These are phyloP conservation scores for Psammodynastes pulverulentus DNA, from an alignment of 2,113 vertebrate genomes.

Conservation along the genomic window DNA sequence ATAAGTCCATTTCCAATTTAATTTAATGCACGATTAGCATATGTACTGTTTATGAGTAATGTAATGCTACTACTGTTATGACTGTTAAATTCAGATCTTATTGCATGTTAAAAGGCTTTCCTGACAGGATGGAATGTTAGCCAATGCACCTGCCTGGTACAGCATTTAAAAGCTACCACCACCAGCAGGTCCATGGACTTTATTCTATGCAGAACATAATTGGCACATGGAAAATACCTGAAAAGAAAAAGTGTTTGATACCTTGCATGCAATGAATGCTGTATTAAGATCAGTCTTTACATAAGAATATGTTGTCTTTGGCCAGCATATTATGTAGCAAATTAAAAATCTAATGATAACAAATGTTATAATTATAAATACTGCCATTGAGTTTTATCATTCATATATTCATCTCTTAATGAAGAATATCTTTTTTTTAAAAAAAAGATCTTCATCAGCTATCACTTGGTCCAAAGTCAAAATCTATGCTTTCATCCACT, in stretches of 20 bases:
- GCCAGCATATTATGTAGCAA: neutral
- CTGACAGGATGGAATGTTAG: neutral
- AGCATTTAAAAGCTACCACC: neutral
- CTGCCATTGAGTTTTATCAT: neutral
- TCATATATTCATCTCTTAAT: no score
- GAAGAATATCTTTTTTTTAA: no score
- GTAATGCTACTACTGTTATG: neutral
- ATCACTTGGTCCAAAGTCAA: no score
- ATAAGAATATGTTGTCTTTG: neutral
- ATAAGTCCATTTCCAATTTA: neutral
- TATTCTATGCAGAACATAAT: neutral
- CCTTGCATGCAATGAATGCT: neutral
- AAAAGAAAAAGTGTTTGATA: neutral
- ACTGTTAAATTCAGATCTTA: neutral
- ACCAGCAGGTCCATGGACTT: neutral
- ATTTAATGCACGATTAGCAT: neutral
- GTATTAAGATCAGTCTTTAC: neutral
- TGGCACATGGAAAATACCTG: neutral
- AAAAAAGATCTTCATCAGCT: no score
- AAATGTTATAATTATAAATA: neutral
- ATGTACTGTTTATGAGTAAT: neutral
- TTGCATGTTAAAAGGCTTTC: neutral
- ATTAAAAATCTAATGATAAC: neutral
- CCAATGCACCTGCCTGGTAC: no score
- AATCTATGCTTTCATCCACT: no score